These are phyloP conservation scores for Hepsetus odoe DNA, from an alignment of 2,113 vertebrate genomes.

Conservation along the genomic window DNA sequence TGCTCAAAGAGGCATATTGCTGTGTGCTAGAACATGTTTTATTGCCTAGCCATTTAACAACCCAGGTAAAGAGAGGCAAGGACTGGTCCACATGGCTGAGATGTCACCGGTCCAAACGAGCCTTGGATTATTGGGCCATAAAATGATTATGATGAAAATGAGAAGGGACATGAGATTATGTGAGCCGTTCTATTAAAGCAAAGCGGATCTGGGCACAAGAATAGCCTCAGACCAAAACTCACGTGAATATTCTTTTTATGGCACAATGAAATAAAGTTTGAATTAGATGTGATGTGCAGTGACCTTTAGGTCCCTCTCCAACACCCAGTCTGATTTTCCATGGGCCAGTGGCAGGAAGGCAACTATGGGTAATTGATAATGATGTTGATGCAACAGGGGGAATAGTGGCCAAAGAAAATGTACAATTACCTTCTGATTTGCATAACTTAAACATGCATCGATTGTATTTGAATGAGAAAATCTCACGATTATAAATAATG, in stretches of 20 bases:
- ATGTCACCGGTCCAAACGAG: conserved; percentile 49
- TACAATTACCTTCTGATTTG: not conserved
- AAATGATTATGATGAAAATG: conserved; percentile 41
- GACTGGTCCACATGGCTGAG: conserved; percentile 37
- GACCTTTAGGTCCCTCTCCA: conserved; percentile 26
- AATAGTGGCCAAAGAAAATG: not conserved
- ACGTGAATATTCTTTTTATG: conserved; percentile 18
- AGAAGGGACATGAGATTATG: conserved; percentile 16
- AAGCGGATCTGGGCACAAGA: not conserved
- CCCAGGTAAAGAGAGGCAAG: conserved; percentile 48
- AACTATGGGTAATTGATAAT: conserved; percentile 9
- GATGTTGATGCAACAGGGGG: not conserved
- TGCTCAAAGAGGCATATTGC: conserved; percentile 63
- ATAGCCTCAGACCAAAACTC: not conserved
- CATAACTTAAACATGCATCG: not conserved
- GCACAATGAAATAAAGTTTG: conserved; percentile 4
- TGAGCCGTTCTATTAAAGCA: conserved; percentile 6
- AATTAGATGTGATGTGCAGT: conserved; percentile 40
- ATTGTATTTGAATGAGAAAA: not conserved
- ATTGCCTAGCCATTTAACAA: conserved; percentile 55
- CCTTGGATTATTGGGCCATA: conserved; percentile 42
- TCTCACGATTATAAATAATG: too few species aligned
- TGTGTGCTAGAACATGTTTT: conserved; percentile 64
- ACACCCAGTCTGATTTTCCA: conserved; percentile 14
- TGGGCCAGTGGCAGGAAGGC: not conserved